phyloP scores from a whole-genome alignment of 2,888 invertebrate genomes.

The Morpho achilles region DNA sequence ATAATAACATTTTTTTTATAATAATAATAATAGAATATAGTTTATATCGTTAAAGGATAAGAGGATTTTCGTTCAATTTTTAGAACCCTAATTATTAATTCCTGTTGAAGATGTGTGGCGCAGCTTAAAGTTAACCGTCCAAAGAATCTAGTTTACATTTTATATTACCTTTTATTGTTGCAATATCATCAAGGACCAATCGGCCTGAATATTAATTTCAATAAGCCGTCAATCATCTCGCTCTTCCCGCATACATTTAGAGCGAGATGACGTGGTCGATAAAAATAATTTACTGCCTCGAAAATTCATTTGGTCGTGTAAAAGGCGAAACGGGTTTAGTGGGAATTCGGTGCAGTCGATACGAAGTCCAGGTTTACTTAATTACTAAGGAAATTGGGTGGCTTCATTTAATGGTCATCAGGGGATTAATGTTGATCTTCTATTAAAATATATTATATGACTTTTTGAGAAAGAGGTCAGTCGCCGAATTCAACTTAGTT shows the following conservation, averaged over 20 bases:
- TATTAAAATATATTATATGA: too few relatives aligned
- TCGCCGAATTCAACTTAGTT: too few relatives aligned
- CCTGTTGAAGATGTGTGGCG: slow-evolving; percentile 50
- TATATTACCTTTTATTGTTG: slow-evolving; percentile 30
- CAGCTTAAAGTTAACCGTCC: slow-evolving; percentile 50
- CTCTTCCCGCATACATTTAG: slow-evolving; percentile 8
- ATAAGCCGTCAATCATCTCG: slow-evolving; percentile 22
- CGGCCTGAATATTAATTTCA: slow-evolving; percentile 28
- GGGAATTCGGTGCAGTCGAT: slow-evolving; percentile 26
- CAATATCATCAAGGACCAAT: slow-evolving; percentile 28
- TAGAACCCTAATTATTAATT: slow-evolving; percentile 37
- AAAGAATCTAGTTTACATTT: slow-evolving; percentile 35
- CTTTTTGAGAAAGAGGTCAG: too few relatives aligned
- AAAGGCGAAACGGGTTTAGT: slow-evolving; percentile 28
- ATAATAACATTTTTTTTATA: too few relatives aligned
- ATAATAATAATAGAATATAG: too few relatives aligned
- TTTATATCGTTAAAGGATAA: too few relatives aligned
- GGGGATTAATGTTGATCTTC: too few relatives aligned
- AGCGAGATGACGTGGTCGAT: slow-evolving; percentile 23
- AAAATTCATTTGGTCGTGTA: slow-evolving; percentile 26
- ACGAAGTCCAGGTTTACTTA: slow-evolving; percentile 26
- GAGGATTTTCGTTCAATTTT: not conserved
- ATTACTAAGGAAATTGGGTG: slow-evolving; percentile 27
- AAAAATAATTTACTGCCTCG: slow-evolving; percentile 29
- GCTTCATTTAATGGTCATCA: not conserved